Conservation (phyloP, 2,113 vertebrate genomes). For the Ailurus styani region DNA sequence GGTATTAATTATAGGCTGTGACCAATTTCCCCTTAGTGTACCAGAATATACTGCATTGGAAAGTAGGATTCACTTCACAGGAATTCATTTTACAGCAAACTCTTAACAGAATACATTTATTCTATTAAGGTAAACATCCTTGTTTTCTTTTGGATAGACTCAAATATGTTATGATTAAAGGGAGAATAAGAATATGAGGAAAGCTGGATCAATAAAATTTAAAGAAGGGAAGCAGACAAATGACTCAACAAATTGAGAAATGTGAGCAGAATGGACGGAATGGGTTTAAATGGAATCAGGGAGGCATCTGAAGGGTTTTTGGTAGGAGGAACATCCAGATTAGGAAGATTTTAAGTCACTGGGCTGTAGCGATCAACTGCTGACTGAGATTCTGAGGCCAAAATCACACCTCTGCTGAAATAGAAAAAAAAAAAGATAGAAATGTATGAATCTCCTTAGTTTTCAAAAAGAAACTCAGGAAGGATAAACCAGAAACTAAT, state of each 20-base stretch:
- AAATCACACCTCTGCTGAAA: neutral
- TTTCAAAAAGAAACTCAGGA: conserved; percentile 2
- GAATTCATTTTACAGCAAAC: neutral
- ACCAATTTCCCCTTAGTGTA: neutral
- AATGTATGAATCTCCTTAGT: neutral
- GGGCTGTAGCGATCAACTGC: neutral
- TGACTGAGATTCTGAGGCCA: neutral
- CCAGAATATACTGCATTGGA: neutral
- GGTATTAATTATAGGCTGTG: neutral
- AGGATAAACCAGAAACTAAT: neutral
- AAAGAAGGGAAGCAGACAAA: neutral
- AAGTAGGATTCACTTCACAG: neutral
- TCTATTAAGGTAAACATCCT: neutral
- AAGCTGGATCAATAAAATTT: neutral
- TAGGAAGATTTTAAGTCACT: neutral
- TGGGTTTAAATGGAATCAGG: neutral
- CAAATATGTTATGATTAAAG: neutral
- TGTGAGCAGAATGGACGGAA: neutral
- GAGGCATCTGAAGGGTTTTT: neutral
- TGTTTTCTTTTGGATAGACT: neutral
- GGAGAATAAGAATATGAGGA: conserved; percentile 18
- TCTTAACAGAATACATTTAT: neutral
- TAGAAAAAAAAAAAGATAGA: neutral
- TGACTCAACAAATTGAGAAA: neutral
- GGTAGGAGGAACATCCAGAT: neutral